A percentile compares a stretch with the other conserved stretches of the same genome.
phyloP scores from a whole-genome alignment of 2,888 invertebrate genomes.

The Sinhomidia bicolor region DNA sequence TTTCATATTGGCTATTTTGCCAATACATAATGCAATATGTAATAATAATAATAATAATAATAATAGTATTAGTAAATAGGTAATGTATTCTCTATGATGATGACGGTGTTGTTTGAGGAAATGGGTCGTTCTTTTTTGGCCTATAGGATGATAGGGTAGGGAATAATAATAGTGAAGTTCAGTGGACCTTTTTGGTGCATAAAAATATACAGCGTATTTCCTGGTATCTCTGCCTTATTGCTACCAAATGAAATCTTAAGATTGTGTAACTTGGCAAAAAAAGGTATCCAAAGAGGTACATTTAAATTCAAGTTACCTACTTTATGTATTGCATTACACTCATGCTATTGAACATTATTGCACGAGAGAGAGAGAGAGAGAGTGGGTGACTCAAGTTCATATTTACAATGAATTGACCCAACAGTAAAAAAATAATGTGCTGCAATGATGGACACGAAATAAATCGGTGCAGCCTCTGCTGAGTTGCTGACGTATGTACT shows the following conservation, averaged over 20 bases:
- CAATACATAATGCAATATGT: neutral
- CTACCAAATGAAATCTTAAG: neutral
- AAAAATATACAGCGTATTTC: constrained; percentile 5
- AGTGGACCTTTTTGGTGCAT: neutral
- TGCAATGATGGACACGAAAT: no score
- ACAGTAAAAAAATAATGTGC: neutral
- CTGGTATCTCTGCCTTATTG: neutral
- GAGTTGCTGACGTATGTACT: neutral
- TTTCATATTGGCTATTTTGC: constrained; percentile 1
- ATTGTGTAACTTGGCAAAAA: neutral
- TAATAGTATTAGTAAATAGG: no score
- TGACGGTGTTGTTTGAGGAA: constrained; percentile 5
- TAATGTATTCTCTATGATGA: neutral
- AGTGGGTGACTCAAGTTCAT: neutral
- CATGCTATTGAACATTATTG: neutral
- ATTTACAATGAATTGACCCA: no score
- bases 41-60: no score
- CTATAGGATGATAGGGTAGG: constrained; percentile 8
- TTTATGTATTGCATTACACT: no score
- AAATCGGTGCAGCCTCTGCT: no score
- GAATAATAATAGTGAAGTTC: neutral
- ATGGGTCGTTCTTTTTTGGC: constrained; percentile 31
- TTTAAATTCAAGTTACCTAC: no score
- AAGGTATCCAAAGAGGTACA: no score
- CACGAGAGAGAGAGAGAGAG: neutral